Percentiles rank a stretch among this genome's conserved stretches.
Evolutionary conservation across 2,797 vertebrate species (phyloP).

Genomic region (Allobates femoralis): DNA sequence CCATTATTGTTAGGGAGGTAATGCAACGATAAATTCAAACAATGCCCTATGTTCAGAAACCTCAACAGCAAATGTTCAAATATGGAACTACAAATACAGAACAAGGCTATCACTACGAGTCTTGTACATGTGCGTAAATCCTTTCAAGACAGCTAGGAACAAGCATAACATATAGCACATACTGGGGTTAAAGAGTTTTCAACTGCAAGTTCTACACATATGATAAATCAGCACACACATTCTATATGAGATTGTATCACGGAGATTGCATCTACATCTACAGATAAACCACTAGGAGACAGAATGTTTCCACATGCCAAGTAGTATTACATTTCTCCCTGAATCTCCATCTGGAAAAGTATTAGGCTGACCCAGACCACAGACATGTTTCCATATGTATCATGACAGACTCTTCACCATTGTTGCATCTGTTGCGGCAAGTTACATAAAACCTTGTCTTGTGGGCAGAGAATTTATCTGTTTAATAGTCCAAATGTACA

Average conservation of each 20-base stretch:
- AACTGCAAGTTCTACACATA: background rate
- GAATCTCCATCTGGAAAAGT: constrained; percentile 51
- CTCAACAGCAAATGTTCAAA: background rate
- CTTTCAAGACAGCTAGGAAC: background rate
- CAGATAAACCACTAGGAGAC: constrained; percentile 19
- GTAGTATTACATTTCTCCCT: constrained; percentile 43
- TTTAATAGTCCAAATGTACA: background rate
- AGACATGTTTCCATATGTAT: constrained; percentile 45
- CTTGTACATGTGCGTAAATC: background rate
- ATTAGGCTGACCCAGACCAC: constrained; percentile 38
- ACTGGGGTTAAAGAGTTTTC: background rate
- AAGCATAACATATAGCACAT: background rate
- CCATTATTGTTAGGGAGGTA: background rate
- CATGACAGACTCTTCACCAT: background rate
- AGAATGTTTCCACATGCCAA: constrained; percentile 50
- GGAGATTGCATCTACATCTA: constrained; percentile 34
- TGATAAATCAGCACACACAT: background rate
- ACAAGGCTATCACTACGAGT: background rate
- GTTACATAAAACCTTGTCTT: background rate
- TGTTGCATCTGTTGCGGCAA: background rate
- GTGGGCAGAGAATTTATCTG: background rate
- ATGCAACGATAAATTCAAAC: background rate
- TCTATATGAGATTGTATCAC: constrained; percentile 24
- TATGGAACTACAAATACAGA: background rate
- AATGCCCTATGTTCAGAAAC: background rate